Base-by-base conservation (phyloP, 2,888 invertebrate genomes). In the Eilema sororculum region DNA sequence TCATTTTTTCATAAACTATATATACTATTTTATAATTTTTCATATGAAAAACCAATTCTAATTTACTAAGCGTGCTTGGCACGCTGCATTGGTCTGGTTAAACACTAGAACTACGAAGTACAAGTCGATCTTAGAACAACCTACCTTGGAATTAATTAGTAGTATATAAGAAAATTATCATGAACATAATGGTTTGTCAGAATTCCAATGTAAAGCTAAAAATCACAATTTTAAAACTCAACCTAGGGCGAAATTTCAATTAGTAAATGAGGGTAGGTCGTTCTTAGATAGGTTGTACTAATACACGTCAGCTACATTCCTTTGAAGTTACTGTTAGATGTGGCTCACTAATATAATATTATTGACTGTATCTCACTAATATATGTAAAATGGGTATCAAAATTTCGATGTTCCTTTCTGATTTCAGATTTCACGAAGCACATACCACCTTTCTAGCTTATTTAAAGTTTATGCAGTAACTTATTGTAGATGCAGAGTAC, bases 1-100 rank as follows among this genome's bases (percentile, higher is more conserved):
- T 95, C 93, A 91, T 91, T 93, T 92, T 61, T 87, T 91, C 89
- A 93, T 93, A 92, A 92, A 93, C 92, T 94, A 95, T 93, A 92
- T 90, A 86, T 90, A 86, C 89, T 93, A 93, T 91, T 85, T 88
- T 78, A 82, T 83, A 69, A 82, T 89, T 89, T 87, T 84, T 87
- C 86, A 89, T 90, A 90, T 85, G 87, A 90, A 92, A 82, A 93
- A 90, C 90, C 90, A 90, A 92, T 90, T 90, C 87, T 90, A 91
- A 86, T 87, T 90, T 85, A 87, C 87, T 90, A 89, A 87, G 90
- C 93, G 91, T 84, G 94, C 94, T 94, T 92, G 89, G 95, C 94
- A 89, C 92, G 92, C 90, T 84, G 84, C 89, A 90, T 94, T 94
- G 94, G 93, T 95, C 94, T 91, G 92, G 85, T 89, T 88, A 88